Evolutionary conservation across 2,888 invertebrate genomes (phyloP).

Genomic region (Ennomos erosarius): DNA sequence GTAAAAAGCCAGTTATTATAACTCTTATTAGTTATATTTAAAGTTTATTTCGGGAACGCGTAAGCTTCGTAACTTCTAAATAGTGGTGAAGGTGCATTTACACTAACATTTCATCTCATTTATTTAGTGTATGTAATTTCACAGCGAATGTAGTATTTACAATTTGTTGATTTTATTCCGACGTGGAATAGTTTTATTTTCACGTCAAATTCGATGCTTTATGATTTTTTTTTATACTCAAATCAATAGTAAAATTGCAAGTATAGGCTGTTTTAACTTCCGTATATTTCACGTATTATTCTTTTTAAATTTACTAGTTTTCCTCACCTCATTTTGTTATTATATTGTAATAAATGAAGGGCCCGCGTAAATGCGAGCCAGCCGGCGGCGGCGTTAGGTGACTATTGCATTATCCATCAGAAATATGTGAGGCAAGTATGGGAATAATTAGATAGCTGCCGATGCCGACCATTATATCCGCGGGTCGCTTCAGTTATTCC

Average conservation of each 20-base stretch:
- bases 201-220: constrained; percentile 3
- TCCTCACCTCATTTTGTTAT: background rate
- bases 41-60: constrained; percentile 18
- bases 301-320: background rate
- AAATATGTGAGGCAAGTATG: too few species aligned
- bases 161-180: constrained; percentile 12
- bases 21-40: constrained; percentile 22
- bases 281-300: background rate
- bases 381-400: too few species aligned
- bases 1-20: constrained; percentile 16
- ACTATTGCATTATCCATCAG: too few species aligned
- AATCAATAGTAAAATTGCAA: background rate
- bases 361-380: too few species aligned
- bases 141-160: constrained; percentile 1
- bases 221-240: background rate
- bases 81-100: constrained; percentile 79
- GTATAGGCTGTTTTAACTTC: background rate
- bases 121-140: constrained; percentile 15
- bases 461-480: too few species aligned
- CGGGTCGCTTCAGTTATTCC: background rate
- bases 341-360: too few species aligned
- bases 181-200: background rate
- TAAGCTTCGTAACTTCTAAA: constrained; percentile 31
- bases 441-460: too few species aligned
- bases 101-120: constrained; percentile 39